Evolutionary conservation across 1,140 invertebrate genomes (phyloP).

Genomic region (Cheumatopsyche charites): DNA sequence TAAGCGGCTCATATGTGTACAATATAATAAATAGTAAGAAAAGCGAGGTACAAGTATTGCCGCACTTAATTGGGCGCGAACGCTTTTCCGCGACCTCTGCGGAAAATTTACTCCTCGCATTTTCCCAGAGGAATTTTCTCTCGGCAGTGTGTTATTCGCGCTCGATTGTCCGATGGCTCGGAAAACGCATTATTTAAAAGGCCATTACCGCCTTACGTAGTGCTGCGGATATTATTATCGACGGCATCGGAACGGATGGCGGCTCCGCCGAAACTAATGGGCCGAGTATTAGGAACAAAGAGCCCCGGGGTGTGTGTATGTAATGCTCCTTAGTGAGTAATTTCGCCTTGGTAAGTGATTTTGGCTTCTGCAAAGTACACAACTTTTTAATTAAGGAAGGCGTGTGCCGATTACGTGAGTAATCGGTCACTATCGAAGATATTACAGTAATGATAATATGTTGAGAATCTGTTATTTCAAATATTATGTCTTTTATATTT

Average conservation of each 20-base stretch:
- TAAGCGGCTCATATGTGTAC: too few relatives aligned
- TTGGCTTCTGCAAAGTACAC: background rate
- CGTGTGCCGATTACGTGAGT: too few relatives aligned
- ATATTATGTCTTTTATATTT: too few relatives aligned
- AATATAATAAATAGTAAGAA: too few relatives aligned
- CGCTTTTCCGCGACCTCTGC: too few relatives aligned
- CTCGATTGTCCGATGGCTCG: slow-evolving; percentile 8
- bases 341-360: too few relatives aligned
- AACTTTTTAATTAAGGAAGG: slow-evolving; percentile 27
- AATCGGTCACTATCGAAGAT: too few relatives aligned
- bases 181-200: slow-evolving; percentile 14
- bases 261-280: slow-evolving; percentile 19
- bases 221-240: slow-evolving; percentile 23
- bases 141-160: background rate
- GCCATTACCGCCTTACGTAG: slow-evolving; percentile 5
- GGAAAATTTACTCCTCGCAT: too few relatives aligned
- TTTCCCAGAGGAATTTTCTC: background rate
- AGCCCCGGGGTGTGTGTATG: background rate
- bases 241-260: slow-evolving; percentile 15
- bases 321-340: background rate
- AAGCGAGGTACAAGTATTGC: too few relatives aligned
- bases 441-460: too few relatives aligned
- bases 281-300: slow-evolving; percentile 17
- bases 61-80: too few relatives aligned
- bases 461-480: too few relatives aligned